Evolutionary conservation across 2,888 invertebrate species (phyloP).

Genomic region (Sinopyrophorus schimmeli): DNA sequence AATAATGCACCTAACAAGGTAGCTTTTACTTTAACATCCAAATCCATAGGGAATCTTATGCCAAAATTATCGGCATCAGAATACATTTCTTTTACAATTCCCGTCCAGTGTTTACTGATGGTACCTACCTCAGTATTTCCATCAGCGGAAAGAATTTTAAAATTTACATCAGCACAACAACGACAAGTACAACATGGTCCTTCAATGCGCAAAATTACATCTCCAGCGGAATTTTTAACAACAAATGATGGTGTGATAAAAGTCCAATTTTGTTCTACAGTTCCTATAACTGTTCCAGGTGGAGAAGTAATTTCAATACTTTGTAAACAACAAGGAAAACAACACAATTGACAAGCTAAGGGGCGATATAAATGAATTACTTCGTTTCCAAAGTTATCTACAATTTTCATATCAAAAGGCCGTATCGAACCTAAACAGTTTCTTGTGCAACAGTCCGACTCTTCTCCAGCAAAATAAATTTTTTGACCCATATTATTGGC

Average conservation of each 20-base stretch:
- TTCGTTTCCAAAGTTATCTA: constrained; percentile 81
- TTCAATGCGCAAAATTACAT: constrained; percentile 75
- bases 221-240: constrained; percentile 74
- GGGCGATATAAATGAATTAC: constrained; percentile 84
- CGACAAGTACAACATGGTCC: constrained; percentile 80
- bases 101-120: constrained; percentile 84
- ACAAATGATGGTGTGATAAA: constrained; percentile 72
- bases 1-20: constrained; percentile 73
- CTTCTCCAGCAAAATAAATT: constrained; percentile 79
- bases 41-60: constrained; percentile 75
- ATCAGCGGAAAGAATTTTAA: constrained; percentile 73
- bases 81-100: constrained; percentile 72
- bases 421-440: constrained; percentile 81
- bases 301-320: constrained; percentile 77
- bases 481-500: constrained; percentile 79
- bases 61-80: constrained; percentile 84
- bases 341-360: constrained; percentile 75
- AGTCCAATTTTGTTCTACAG: constrained; percentile 77
- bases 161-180: constrained; percentile 73
- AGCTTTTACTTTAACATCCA: constrained; percentile 79
- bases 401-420: constrained; percentile 85
- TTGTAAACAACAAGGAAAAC: constrained; percentile 85
- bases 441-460: constrained; percentile 81
- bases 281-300: constrained; percentile 70
- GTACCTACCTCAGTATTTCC: constrained; percentile 71